Percentiles rank a stretch among this genome's conserved stretches.
Evolutionary conservation across 2,113 vertebrate genomes (phyloP).

Genomic region (Lophochroa leadbeateri): DNA sequence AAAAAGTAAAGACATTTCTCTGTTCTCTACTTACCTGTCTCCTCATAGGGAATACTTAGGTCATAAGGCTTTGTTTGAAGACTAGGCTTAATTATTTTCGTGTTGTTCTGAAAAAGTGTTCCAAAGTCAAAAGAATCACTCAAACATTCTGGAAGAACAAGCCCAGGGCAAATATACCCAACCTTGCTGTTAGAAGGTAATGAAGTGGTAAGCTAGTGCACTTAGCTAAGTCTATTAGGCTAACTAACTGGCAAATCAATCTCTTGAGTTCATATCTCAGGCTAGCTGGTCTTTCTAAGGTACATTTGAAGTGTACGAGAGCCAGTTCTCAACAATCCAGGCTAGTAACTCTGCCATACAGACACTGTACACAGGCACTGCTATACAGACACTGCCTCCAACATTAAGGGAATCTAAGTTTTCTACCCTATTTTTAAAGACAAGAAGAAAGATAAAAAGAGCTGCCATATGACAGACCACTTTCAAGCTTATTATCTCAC

Average conservation of each 20-base stretch:
- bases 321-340: background rate
- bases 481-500: background rate
- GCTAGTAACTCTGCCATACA: background rate
- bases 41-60: background rate
- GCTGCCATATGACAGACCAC: background rate
- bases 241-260: background rate
- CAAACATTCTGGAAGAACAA: background rate
- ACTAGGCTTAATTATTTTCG: background rate
- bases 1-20: background rate
- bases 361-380: background rate
- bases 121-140: background rate
- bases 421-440: fast-evolving
- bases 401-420: fast-evolving
- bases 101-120: background rate
- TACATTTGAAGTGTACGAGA: background rate
- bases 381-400: background rate
- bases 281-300: background rate
- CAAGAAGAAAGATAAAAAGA: background rate
- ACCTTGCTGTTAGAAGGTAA: background rate
- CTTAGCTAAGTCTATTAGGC: background rate
- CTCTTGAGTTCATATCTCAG: background rate
- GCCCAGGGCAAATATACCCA: background rate
- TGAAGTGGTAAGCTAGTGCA: background rate
- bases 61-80: background rate
- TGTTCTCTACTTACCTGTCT: background rate